A percentile compares a stretch with the other conserved stretches of the same genome.
phyloP scores from a whole-genome alignment of 2,113 vertebrate species.

The Lycaon pictus region DNA sequence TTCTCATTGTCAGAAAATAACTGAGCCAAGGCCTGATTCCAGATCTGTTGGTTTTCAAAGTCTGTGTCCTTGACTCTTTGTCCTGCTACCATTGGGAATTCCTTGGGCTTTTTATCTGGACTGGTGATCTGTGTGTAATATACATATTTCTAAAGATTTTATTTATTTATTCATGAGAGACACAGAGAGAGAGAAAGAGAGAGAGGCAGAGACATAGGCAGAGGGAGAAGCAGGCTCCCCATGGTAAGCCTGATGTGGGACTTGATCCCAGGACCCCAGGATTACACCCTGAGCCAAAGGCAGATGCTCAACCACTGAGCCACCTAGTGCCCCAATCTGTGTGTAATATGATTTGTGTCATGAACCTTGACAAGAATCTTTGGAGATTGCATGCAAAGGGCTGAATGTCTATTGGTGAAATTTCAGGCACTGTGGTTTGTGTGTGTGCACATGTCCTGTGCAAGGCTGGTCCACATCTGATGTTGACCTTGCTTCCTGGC shows the following conservation, averaged over 20 bases:
- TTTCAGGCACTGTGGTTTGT: background rate
- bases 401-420: background rate
- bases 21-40: background rate
- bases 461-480: background rate
- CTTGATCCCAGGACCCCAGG: no score
- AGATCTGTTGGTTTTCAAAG: background rate
- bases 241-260: no score
- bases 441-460: background rate
- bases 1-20: background rate
- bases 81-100: background rate
- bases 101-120: background rate
- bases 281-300: no score
- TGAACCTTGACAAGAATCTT: background rate
- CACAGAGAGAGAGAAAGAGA: no score
- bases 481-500: background rate
- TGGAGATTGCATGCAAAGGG: background rate
- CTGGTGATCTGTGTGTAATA: background rate
- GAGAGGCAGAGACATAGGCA: no score
- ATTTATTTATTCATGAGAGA: no score
- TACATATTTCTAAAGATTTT: no score
- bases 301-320: no score
- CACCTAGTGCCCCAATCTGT: background rate
- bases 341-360: background rate
- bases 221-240: no score
- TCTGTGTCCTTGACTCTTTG: background rate